These are phyloP conservation scores for Agrochola circellaris DNA, from an alignment of 2,888 invertebrate species.

Conservation along the genomic window DNA sequence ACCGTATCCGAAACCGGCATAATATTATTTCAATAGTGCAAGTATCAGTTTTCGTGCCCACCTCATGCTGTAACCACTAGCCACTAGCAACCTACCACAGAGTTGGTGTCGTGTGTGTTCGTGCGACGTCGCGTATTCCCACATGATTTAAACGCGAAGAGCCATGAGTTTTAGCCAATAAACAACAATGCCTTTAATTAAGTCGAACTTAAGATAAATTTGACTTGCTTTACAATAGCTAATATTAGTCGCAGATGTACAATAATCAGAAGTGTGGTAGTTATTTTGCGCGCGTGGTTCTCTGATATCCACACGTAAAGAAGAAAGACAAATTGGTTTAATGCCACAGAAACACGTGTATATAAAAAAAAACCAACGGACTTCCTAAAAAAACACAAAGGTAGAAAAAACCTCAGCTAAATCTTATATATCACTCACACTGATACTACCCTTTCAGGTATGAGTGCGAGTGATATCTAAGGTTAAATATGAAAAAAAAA, in stretches of 20 bases:
- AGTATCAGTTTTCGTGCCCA: neutral
- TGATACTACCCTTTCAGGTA: no score
- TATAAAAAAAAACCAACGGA: no score
- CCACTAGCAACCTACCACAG: neutral
- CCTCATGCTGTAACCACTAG: neutral
- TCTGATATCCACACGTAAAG: no score
- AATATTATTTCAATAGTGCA: neutral
- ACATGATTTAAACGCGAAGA: slow-evolving; percentile 42
- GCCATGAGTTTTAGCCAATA: slow-evolving; percentile 62
- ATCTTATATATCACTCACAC: no score
- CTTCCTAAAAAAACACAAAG: no score
- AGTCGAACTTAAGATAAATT: slow-evolving; percentile 62
- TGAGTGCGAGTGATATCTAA: no score
- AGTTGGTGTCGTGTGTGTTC: neutral
- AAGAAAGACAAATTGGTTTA: no score
- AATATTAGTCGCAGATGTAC: slow-evolving; percentile 55
- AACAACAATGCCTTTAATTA: slow-evolving; percentile 75
- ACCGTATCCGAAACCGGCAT: no score
- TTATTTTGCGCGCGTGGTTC: neutral
- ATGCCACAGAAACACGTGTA: no score
- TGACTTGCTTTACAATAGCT: slow-evolving; percentile 73
- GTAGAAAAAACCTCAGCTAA: no score
- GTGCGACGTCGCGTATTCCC: slow-evolving; percentile 44
- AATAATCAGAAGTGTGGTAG: slow-evolving; percentile 45
- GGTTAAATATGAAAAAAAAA: no score